Evolutionary conservation across 2,113 vertebrate genomes (phyloP), one percentile per base, ranked within the genome.

Genomic region (Halichoerus grypus): DNA sequence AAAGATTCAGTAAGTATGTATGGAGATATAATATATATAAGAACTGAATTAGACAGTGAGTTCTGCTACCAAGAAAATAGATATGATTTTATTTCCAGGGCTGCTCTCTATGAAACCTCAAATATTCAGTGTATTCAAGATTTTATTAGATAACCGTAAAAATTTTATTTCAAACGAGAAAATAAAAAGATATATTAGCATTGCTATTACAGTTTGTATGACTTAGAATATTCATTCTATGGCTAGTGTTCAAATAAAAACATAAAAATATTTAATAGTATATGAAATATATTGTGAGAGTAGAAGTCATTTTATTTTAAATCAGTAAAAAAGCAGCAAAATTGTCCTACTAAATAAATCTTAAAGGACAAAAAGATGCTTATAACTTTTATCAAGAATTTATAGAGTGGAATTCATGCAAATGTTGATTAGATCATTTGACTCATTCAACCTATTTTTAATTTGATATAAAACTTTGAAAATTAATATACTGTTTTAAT

Each of bases 401-500:
- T 96, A 94, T 94, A 80, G 21, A 69, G 53, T 88, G 2, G 88
- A 98, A 84, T 91, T 79, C 19, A 76, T 86, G 22, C 42, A 97
- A 92, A 88, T 96, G 86, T 36, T 94, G 24, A 59, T 96, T 91
- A 80, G 7, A 76, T 93, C 51, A 96, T 10, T 86, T 89, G 97
- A 97, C 96, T 69, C 19, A 97, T 89, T 98, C 84, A 98, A 92
- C 72, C 57, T 53, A 18, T 0, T 3, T 91, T 97, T 97, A 95
- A 97, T 95, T 98, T 69, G 88, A 76, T 76, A 93, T 69, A 93
- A 28, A 87, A 96, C 49, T 86, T 86, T 97, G 53, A 63, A 97
- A 97, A 98, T 97, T 88, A 55, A 95, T 91, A 94, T 33, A 87
- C 63, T 97, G 88, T 92, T 89, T 96, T 97, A 96, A 97, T 93